A percentile compares a stretch with the other conserved stretches of the same genome.
These are phyloP conservation scores for Sinocyclocheilus grahami DNA, from an alignment of 2,113 vertebrate genomes.

Conservation along the genomic window DNA sequence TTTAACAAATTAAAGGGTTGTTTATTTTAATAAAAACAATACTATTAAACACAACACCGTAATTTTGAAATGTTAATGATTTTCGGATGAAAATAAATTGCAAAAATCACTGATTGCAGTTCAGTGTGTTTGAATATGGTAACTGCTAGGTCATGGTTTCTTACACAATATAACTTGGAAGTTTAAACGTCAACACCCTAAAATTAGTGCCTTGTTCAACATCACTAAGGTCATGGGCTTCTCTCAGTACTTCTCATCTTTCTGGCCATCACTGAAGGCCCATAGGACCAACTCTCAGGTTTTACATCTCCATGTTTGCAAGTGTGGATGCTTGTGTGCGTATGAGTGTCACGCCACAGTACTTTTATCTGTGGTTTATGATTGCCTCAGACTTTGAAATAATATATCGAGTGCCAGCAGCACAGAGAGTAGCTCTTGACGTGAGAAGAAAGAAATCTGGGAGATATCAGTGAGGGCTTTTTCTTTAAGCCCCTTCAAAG, in stretches of 20 bases:
- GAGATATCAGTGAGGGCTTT: constrained; percentile 50
- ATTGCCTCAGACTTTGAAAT: constrained; percentile 69
- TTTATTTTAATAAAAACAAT: neutral
- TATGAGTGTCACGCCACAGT: constrained; percentile 42
- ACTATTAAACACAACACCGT: neutral
- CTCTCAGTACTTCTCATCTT: neutral
- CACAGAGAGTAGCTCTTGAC: constrained; percentile 56
- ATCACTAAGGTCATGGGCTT: neutral
- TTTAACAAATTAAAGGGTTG: neutral
- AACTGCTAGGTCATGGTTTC: neutral
- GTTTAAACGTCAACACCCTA: neutral
- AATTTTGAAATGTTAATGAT: neutral
- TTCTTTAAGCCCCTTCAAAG: constrained; percentile 65
- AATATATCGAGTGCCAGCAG: constrained; percentile 61
- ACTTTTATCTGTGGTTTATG: constrained; percentile 58
- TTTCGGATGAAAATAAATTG: too few species aligned
- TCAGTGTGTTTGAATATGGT: neutral
- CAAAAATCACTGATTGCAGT: neutral
- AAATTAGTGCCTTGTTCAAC: neutral
- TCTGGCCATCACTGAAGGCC: neutral
- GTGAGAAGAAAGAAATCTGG: constrained; percentile 67
- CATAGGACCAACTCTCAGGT: neutral
- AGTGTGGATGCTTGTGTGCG: neutral
- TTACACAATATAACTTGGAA: neutral
- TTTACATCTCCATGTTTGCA: constrained; percentile 34